A percentile compares a stretch with the other conserved stretches of the same genome.
Conservation (phyloP, 1,140 invertebrate species). For the Drosophila repletoides region DNA sequence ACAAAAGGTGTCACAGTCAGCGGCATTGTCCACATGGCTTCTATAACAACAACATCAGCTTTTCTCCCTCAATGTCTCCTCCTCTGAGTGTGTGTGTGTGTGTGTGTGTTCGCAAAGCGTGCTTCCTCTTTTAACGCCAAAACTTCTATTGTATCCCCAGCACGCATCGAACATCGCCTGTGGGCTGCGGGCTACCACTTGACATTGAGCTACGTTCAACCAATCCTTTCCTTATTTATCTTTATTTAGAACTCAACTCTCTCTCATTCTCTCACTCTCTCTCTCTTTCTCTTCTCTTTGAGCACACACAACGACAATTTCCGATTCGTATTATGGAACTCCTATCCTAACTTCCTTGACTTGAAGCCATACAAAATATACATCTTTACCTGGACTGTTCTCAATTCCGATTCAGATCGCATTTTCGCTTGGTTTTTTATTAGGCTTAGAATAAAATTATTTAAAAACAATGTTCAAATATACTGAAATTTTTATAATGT, state of each 20-base stretch:
- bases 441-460: too few relatives aligned
- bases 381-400: too few relatives aligned
- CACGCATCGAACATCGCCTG: constrained; percentile 19
- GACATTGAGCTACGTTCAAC: constrained; percentile 37
- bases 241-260: constrained; percentile 14
- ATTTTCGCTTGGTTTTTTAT: too few relatives aligned
- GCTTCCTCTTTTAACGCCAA: constrained; percentile 38
- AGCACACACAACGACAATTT: background rate
- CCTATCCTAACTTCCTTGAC: too few relatives aligned
- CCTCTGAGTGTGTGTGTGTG: background rate
- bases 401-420: too few relatives aligned
- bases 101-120: constrained; percentile 4
- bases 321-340: too few relatives aligned
- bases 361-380: too few relatives aligned
- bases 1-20: constrained; percentile 68
- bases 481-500: too few relatives aligned
- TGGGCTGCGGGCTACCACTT: constrained; percentile 3
- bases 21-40: constrained; percentile 46
- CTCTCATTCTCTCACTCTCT: constrained; percentile 3
- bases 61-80: too few relatives aligned
- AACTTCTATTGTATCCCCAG: constrained; percentile 23
- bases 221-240: constrained; percentile 22
- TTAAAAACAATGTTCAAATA: too few relatives aligned
- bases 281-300: too few relatives aligned
- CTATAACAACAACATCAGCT: constrained; percentile 27